These are phyloP conservation scores for Xylocampa areola DNA, from an alignment of 2,888 invertebrate genomes.

Conservation along the genomic window DNA sequence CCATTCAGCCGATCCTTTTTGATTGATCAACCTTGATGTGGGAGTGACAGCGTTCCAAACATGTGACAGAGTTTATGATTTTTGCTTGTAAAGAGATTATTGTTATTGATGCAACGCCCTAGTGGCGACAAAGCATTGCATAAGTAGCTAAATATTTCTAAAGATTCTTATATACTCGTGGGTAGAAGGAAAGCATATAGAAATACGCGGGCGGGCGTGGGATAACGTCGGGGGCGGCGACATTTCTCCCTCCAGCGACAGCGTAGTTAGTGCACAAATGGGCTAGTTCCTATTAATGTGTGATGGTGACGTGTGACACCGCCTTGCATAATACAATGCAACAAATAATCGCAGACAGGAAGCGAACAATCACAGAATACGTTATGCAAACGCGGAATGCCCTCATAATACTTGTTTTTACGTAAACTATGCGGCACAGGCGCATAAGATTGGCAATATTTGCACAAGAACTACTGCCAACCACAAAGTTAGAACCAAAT, in stretches of 20 bases:
- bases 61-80: slow-evolving; percentile 57
- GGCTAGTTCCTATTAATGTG: slow-evolving; percentile 42
- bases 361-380: slow-evolving; percentile 56
- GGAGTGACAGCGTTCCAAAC: slow-evolving; percentile 77
- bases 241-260: slow-evolving; percentile 59
- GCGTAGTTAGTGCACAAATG: slow-evolving; percentile 51
- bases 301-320: slow-evolving; percentile 39
- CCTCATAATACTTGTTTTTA: slow-evolving; percentile 48
- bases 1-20: slow-evolving; percentile 86
- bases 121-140: slow-evolving; percentile 48
- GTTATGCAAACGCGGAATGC: slow-evolving; percentile 61
- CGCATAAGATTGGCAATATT: slow-evolving; percentile 21
- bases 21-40: slow-evolving; percentile 82
- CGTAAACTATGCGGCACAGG: slow-evolving; percentile 36
- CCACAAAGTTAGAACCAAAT: slow-evolving; percentile 20
- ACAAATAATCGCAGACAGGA: slow-evolving; percentile 57
- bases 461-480: slow-evolving; percentile 10
- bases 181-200: slow-evolving; percentile 68
- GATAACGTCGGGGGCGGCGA: slow-evolving; percentile 65
- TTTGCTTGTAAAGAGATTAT: slow-evolving; percentile 57
- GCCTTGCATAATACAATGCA: slow-evolving; percentile 58
- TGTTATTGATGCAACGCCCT: slow-evolving; percentile 58
- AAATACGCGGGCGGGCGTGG: slow-evolving; percentile 67
- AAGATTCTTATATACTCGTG: slow-evolving; percentile 61
- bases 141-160: slow-evolving; percentile 50